Percentiles rank a stretch among this genome's conserved stretches.
These are phyloP conservation scores for Miniopterus natalensis DNA, from an alignment of 2,113 vertebrate genomes.

Conservation along the genomic window DNA sequence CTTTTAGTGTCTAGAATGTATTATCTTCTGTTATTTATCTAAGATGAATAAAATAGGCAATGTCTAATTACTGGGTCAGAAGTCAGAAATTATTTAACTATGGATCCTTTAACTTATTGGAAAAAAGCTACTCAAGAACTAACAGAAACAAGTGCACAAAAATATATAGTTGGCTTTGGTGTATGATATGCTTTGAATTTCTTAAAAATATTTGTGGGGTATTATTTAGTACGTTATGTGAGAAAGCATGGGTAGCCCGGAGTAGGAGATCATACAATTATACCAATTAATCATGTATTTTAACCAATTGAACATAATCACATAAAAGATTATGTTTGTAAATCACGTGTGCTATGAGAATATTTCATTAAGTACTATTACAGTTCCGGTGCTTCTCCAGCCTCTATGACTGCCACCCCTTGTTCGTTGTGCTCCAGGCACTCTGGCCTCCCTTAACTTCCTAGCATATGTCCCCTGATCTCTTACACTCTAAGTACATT, in stretches of 20 bases:
- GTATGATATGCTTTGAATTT: conserved; percentile 19
- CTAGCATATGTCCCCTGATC: background rate
- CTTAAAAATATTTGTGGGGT: background rate
- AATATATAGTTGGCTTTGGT: background rate
- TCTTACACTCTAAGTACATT: background rate
- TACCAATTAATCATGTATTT: background rate
- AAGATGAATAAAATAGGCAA: background rate
- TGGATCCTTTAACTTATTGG: background rate
- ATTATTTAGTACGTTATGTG: background rate
- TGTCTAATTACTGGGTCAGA: background rate
- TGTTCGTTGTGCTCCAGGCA: no score
- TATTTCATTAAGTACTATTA: background rate
- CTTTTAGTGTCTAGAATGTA: conserved; percentile 9
- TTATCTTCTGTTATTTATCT: conserved; percentile 8
- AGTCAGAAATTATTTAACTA: conserved; percentile 52
- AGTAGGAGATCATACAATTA: background rate
- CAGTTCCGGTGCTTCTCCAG: background rate
- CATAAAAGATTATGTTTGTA: background rate
- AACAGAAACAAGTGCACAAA: background rate
- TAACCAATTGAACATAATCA: background rate
- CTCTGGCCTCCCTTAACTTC: background rate
- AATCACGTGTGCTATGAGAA: background rate
- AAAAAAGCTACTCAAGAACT: background rate
- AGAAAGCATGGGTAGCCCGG: background rate
- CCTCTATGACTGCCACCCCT: accelerated